These are phyloP conservation scores for Morus bassanus DNA, from an alignment of 2,797 vertebrate genomes.

Conservation along the genomic window DNA sequence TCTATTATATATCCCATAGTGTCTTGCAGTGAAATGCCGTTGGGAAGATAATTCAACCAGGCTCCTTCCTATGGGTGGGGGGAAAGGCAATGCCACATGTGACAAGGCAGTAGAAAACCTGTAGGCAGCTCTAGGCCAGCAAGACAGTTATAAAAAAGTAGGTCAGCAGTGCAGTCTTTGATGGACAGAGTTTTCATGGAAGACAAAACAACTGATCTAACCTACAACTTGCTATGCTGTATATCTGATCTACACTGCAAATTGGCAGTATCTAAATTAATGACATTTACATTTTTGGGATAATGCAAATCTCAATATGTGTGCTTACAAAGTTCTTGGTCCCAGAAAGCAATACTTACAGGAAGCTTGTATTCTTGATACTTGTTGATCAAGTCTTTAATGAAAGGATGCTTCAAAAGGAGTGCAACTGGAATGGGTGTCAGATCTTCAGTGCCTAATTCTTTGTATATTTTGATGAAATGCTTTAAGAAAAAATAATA, in stretches of 20 bases:
- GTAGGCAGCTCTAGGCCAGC: neutral
- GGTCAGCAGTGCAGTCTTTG: neutral
- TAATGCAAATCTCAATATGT: neutral
- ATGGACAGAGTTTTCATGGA: neutral
- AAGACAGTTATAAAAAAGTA: neutral
- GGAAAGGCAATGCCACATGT: neutral
- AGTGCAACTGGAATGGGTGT: conserved; percentile 75
- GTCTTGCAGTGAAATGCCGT: neutral
- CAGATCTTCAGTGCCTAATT: conserved; percentile 75
- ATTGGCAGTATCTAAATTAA: neutral
- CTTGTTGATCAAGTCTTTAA: conserved; percentile 79
- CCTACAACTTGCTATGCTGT: neutral
- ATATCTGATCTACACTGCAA: neutral
- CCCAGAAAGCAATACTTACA: conserved; percentile 73
- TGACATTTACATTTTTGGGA: neutral
- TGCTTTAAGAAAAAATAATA: conserved; percentile 64
- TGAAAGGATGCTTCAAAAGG: conserved; percentile 82
- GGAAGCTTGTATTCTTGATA: conserved; percentile 78
- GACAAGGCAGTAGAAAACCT: neutral
- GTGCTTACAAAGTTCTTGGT: neutral
- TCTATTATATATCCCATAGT: neutral
- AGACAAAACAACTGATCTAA: neutral
- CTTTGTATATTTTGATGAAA: conserved; percentile 78
- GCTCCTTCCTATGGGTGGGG: neutral
- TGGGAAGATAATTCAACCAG: neutral